These are phyloP conservation scores for Microdon myrmicae DNA, from an alignment of 2,888 invertebrate species.

Conservation along the genomic window DNA sequence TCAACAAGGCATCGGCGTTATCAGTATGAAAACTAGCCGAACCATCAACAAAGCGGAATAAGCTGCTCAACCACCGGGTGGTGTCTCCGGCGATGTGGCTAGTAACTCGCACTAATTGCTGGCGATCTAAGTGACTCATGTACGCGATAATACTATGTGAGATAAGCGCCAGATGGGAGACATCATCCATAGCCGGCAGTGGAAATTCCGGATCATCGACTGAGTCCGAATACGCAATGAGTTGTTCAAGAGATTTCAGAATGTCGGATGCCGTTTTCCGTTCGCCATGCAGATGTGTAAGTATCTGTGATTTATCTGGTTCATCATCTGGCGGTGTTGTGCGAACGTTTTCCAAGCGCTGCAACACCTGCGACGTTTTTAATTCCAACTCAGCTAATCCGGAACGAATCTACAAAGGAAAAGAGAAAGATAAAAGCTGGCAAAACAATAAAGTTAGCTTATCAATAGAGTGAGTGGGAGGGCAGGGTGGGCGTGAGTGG, in stretches of 20 bases:
- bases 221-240: slow-evolving; percentile 72
- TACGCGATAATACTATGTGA: slow-evolving; percentile 91
- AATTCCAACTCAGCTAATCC: slow-evolving; percentile 75
- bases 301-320: slow-evolving; percentile 38
- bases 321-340: slow-evolving; percentile 54
- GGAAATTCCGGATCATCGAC: slow-evolving; percentile 72
- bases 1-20: slow-evolving; percentile 84
- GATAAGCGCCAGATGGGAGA: slow-evolving; percentile 75
- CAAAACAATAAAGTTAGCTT: not conserved
- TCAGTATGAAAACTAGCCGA: slow-evolving; percentile 90
- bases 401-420: slow-evolving; percentile 70
- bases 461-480: not conserved
- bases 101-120: slow-evolving; percentile 82
- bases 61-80: slow-evolving; percentile 85
- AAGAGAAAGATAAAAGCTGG: too few species aligned
- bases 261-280: slow-evolving; percentile 69
- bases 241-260: slow-evolving; percentile 71
- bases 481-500: not conserved
- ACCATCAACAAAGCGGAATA: slow-evolving; percentile 86
- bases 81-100: slow-evolving; percentile 86
- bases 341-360: slow-evolving; percentile 73
- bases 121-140: slow-evolving; percentile 82
- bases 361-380: slow-evolving; percentile 79
- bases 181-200: slow-evolving; percentile 73
- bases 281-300: slow-evolving; percentile 67